Evolutionary conservation across 30 jellyfish, hydroid and myxozoan species (phyloP).

Genomic region (Aurelia coerulea): DNA sequence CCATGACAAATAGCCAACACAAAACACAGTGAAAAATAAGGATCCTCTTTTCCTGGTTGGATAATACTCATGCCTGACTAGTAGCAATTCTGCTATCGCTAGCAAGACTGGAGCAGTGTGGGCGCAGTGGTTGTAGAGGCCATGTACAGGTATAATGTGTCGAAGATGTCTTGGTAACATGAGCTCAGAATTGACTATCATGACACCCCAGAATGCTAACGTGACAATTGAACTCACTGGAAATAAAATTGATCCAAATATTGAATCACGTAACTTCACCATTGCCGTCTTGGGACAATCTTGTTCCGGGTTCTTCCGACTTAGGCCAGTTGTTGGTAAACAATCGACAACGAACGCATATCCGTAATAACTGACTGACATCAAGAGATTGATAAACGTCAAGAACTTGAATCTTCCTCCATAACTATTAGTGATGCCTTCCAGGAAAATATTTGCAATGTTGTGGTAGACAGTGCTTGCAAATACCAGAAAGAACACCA

Average conservation of each 20-base stretch:
- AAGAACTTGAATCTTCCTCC: constrained; percentile 82
- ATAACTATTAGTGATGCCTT: constrained; percentile 66
- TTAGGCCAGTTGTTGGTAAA: background rate
- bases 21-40: constrained; percentile 26
- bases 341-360: constrained; percentile 31
- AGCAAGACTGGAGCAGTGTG: constrained; percentile 64
- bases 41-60: constrained; percentile 41
- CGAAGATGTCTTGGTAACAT: constrained; percentile 67
- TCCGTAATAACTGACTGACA: constrained; percentile 52
- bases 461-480: constrained; percentile 24
- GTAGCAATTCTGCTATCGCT: constrained; percentile 21
- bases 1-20: constrained; percentile 69
- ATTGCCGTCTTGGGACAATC: background rate
- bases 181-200: constrained; percentile 65
- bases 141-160: constrained; percentile 67
- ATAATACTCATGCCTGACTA: constrained; percentile 31
- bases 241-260: constrained; percentile 55
- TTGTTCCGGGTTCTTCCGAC: background rate
- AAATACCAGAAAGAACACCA: too few species aligned
- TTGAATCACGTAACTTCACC: constrained; percentile 38
- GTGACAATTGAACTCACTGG: constrained; percentile 58
- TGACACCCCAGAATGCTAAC: constrained; percentile 68
- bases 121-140: constrained; percentile 70
- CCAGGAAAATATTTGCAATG: constrained; percentile 48
- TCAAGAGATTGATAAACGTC: constrained; percentile 48